Evolutionary conservation across 2,113 vertebrate species (phyloP).

Genomic region (Xenopus borealis): DNA sequence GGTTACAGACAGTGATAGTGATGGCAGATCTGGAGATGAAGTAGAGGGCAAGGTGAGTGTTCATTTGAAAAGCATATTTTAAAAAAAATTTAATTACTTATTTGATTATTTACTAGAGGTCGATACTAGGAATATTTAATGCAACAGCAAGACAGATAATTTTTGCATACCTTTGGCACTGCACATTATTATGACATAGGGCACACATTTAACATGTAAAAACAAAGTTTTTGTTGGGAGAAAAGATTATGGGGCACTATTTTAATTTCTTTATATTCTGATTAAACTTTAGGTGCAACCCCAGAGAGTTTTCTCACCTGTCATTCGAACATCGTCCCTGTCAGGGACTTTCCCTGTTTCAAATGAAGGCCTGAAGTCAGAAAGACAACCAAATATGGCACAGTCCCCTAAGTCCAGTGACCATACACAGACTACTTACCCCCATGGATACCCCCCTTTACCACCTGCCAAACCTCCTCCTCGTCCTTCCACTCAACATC

Average conservation of each 20-base stretch:
- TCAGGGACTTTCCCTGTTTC: constrained; percentile 55
- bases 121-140: too few species aligned
- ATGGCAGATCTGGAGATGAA: constrained; percentile 81
- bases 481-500: constrained; percentile 46
- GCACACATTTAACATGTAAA: too few species aligned
- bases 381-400: background rate
- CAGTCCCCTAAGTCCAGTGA: constrained; percentile 22
- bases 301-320: constrained; percentile 70
- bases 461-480: constrained; percentile 33
- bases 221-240: too few species aligned
- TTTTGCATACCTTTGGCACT: too few species aligned
- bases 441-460: constrained; percentile 46
- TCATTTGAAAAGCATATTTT: too few species aligned
- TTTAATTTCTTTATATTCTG: background rate
- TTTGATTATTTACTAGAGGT: too few species aligned
- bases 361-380: constrained; percentile 29
- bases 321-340: constrained; percentile 68
- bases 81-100: too few species aligned
- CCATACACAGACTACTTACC: constrained; percentile 15
- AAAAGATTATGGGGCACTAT: too few species aligned
- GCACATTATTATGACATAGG: too few species aligned
- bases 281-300: constrained; percentile 9
- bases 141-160: too few species aligned
- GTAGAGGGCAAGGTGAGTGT: constrained; percentile 70
- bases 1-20: constrained; percentile 86